Conservation (phyloP, 2,888 invertebrate genomes). For the Temnothorax unifasciatus region DNA sequence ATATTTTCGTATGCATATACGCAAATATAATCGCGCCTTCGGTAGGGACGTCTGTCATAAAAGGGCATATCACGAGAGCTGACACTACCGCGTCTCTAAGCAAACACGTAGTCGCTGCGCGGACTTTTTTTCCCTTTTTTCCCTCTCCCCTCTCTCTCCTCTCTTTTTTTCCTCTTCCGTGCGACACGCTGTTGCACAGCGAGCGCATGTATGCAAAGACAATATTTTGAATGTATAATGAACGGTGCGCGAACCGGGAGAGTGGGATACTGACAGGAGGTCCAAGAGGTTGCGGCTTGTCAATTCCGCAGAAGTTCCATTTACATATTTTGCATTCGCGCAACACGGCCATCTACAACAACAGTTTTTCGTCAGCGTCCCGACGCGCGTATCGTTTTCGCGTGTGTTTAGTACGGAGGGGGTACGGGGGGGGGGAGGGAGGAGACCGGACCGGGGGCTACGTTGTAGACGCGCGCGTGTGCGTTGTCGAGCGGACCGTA, state of each 20-base stretch:
- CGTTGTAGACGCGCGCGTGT: constrained; percentile 10
- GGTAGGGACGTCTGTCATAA: constrained; percentile 63
- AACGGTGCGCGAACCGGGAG: constrained; percentile 64
- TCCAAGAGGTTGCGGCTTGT: constrained; percentile 50
- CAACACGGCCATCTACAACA: constrained; percentile 29
- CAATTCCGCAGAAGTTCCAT: constrained; percentile 47
- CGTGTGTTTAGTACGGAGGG: neutral
- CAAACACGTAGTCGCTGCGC: constrained; percentile 68
- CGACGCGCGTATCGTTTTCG: neutral
- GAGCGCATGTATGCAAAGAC: constrained; percentile 75
- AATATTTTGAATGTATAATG: constrained; percentile 83
- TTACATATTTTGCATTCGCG: constrained; percentile 55
- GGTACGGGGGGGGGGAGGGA: neutral
- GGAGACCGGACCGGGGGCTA: constrained; percentile 1
- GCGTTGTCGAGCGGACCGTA: constrained; percentile 29
- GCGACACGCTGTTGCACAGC: constrained; percentile 61
- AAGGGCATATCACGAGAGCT: constrained; percentile 68
- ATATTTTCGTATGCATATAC: constrained; percentile 73
- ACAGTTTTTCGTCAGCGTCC: constrained; percentile 36
- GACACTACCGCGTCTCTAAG: constrained; percentile 76
- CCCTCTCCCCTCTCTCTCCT: neutral
- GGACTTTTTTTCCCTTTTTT: constrained; percentile 49
- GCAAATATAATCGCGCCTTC: constrained; percentile 56
- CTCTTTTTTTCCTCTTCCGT: constrained; percentile 19
- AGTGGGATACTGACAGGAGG: constrained; percentile 48